Base-by-base conservation (phyloP, 2,797 vertebrate species). In the Corythornis leucogaster region DNA sequence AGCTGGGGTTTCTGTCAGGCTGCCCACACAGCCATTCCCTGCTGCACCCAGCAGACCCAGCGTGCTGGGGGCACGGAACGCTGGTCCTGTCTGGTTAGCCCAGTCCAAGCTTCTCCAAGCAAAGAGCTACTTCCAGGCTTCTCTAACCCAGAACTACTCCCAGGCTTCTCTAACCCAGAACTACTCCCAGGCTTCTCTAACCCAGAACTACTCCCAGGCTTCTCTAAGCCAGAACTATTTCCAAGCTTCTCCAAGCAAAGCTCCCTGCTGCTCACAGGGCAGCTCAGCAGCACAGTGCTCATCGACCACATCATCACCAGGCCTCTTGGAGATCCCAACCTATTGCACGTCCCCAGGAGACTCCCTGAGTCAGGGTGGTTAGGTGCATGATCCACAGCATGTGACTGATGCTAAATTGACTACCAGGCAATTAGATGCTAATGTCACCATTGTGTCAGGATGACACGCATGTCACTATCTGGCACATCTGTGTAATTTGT, bases 371-470 rank as follows among this genome's bases (percentile, higher is more conserved):
- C 73, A 50, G 28, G 87, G 67, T 30, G 90, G 70, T 25, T 20
- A 20, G 4, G 40, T 11, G n/a, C 11, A 3, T 90, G 92, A 93
- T 85, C 55, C 63, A 80, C 76, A 75, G 76, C 73, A 89, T 87
- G 84, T 94, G 94, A 94, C 89, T 96, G 92, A 87, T 90, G 77
- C 59, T 87, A 80, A 89, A 91, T 19, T 90, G 85, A 89, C 76
- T 92, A 38, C 54, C n/a, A 78, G 92, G 57, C 91, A 96, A 96
- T 95, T 89, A 88, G 95, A 94, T 80, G 89, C 62, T 95, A 95
- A 96, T 96, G 94, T 95, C 96, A 96, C 79, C 77, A 6, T 78
- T 79, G 92, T 95, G 86, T 91, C 93, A 87, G 86, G 90, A 75
- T 45, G 89, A 95, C 96, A 96, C 7, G 76, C 87, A 84, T 94